Percentiles rank a stretch among this genome's conserved stretches.
phyloP scores from a whole-genome alignment of 2,888 invertebrate species.

The Operophtera brumata region DNA sequence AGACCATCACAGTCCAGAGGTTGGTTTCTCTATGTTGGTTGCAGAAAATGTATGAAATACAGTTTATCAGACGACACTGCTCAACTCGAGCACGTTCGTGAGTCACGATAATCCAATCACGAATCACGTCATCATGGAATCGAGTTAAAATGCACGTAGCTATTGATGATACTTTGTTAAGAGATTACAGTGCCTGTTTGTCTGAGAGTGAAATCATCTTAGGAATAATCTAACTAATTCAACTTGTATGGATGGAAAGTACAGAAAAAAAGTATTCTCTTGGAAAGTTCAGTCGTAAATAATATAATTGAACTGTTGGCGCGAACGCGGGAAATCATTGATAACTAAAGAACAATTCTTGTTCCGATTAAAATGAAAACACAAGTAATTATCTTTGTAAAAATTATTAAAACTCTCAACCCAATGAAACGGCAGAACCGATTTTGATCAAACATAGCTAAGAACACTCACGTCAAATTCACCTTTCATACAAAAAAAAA shows the following conservation, averaged over 20 bases:
- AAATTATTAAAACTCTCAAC: too few relatives aligned
- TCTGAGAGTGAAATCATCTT: not conserved
- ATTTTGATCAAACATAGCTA: too few relatives aligned
- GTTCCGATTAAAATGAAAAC: too few relatives aligned
- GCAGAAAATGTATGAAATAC: not conserved
- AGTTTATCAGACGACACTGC: constrained; percentile 48
- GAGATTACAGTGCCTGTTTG: not conserved
- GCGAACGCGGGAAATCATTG: constrained; percentile 6
- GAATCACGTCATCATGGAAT: constrained; percentile 29
- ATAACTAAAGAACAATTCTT: not conserved
- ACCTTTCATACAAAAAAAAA: too few relatives aligned
- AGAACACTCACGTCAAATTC: too few relatives aligned
- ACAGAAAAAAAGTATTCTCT: not conserved
- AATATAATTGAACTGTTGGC: constrained; percentile 11
- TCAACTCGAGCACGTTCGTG: constrained; percentile 45
- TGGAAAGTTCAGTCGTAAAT: constrained; percentile 10
- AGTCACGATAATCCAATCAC: constrained; percentile 36
- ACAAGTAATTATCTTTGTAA: too few relatives aligned
- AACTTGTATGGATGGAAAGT: constrained; percentile 1
- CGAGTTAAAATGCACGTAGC: constrained; percentile 14
- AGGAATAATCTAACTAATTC: not conserved
- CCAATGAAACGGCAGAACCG: too few relatives aligned
- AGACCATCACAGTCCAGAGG: not conserved
- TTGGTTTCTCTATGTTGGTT: not conserved
- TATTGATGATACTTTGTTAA: not conserved